A percentile compares a stretch with the other conserved stretches of the same genome.
Conservation (phyloP, 2,113 vertebrate genomes). For the Miniopterus natalensis region DNA sequence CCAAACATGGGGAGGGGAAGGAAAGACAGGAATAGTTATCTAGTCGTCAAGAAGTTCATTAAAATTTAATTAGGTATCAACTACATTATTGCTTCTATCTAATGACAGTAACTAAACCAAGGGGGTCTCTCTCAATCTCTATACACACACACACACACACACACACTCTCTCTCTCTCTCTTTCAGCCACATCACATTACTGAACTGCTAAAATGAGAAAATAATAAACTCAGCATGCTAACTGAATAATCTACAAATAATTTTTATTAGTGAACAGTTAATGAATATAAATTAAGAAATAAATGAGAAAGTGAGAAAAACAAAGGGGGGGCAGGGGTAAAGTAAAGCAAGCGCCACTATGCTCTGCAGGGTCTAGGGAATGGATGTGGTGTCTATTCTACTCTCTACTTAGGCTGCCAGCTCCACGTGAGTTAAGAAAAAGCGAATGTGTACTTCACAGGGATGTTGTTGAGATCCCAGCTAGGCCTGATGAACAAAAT, state of each 20-base stretch:
- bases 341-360: rapidly evolving
- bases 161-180: too few species aligned
- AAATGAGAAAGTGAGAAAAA: neutral
- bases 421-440: neutral
- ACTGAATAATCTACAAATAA: neutral
- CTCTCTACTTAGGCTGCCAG: rapidly evolving
- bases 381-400: rapidly evolving
- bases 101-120: neutral
- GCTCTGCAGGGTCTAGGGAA: rapidly evolving
- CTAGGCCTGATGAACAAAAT: neutral
- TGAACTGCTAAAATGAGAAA: neutral
- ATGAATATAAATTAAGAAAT: neutral
- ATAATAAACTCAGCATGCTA: neutral
- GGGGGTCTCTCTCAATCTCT: neutral
- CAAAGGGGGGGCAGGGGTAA: neutral
- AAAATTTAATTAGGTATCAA: neutral
- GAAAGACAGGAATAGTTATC: neutral
- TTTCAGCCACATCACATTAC: neutral
- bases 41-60: neutral
- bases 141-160: neutral
- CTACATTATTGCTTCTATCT: neutral
- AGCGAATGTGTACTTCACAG: neutral
- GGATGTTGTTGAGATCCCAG: neutral
- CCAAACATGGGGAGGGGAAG: neutral
- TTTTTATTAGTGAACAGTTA: neutral